A percentile compares a stretch with the other conserved stretches of the same genome.
These are phyloP conservation scores for Himantopus leucocephalus DNA, from an alignment of 2,113 vertebrate genomes.

Conservation along the genomic window DNA sequence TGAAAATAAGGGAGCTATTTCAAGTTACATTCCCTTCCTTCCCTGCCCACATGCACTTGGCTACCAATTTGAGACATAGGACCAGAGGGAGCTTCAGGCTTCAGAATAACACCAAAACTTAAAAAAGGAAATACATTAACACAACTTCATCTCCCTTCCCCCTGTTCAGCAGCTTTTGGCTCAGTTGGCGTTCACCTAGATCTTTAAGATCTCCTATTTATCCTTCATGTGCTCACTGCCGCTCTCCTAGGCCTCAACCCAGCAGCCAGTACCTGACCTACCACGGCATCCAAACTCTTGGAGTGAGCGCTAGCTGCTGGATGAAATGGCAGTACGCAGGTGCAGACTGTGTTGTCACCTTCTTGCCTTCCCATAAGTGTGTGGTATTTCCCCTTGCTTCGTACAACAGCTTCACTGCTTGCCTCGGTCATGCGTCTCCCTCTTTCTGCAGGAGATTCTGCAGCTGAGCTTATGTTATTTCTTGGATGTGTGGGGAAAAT, in stretches of 20 bases:
- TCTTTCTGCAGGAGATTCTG: neutral
- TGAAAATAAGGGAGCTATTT: slow-evolving; percentile 55
- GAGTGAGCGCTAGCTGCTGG: neutral
- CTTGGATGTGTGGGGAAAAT: too few species aligned
- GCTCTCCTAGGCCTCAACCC: neutral
- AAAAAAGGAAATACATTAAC: neutral
- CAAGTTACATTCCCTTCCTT: slow-evolving; percentile 33
- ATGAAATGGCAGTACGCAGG: neutral
- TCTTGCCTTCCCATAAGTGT: neutral
- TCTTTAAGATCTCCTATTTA: neutral
- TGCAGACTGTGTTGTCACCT: neutral
- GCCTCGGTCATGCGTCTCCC: fast-evolving
- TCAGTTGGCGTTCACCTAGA: neutral
- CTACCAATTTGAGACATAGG: slow-evolving; percentile 5
- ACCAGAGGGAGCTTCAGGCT: slow-evolving; percentile 3
- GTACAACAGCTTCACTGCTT: neutral
- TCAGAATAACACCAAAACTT: slow-evolving; percentile 20
- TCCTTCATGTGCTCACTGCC: neutral
- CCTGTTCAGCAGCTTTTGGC: neutral
- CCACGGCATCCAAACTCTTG: neutral
- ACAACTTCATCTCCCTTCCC: neutral
- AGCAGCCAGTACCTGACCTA: neutral
- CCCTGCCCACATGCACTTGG: slow-evolving; percentile 41
- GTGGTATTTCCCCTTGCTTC: neutral
- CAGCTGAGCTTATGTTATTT: neutral